Base-by-base conservation (phyloP, 2,113 vertebrate species). In the Pithys albifrons region DNA sequence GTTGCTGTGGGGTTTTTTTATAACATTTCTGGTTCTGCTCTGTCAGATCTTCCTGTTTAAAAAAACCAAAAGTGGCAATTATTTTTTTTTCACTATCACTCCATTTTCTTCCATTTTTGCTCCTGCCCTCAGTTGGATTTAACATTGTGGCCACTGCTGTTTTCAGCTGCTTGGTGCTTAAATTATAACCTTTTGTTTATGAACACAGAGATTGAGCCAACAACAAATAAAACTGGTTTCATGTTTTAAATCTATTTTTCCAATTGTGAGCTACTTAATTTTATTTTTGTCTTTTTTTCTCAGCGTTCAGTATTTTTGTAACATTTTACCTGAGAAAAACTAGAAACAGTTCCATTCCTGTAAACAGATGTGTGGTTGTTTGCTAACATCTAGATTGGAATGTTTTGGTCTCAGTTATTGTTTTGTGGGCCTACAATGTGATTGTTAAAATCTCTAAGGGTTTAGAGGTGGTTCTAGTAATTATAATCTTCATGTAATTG, bases 1-100 rank as follows among this genome's bases (percentile, higher is more conserved):
- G 16, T 19, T 5, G 4, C 5, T 19, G 1, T 4, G 1, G 5
- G 2, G 29, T 27, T 2, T 19, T 52, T 80, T 59, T 54, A 39
- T 20, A 45, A 27, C 0, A 2, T 10, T 70, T 55, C 31, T 76
- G 70, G 1, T 65, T 80, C 20, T 80, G 1, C 27, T 72, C 22
- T 39, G 2, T 54, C 12, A 39, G 23, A 46, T 62, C 12, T 84
- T 89, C 12, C 19, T 11, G 8, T 67, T 72, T 39, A 48, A 51
- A 78, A 89, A 89, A 74, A 4, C 2, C 3, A 35, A 8, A 80
- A 58, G 3, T 48, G 19, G 1, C 2, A 17, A 15, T 58, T 74
- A 5, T 27, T 19, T 35, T 33, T 18, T 37, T 41, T 55, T 29
- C 24, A 31, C 18, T 28, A 3, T 49, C 25, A 13, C 5, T 74